Evolutionary conservation across 2,113 vertebrate genomes (phyloP), one percentile per base, ranked within the genome.

Genomic region (Lepus americanus): DNA sequence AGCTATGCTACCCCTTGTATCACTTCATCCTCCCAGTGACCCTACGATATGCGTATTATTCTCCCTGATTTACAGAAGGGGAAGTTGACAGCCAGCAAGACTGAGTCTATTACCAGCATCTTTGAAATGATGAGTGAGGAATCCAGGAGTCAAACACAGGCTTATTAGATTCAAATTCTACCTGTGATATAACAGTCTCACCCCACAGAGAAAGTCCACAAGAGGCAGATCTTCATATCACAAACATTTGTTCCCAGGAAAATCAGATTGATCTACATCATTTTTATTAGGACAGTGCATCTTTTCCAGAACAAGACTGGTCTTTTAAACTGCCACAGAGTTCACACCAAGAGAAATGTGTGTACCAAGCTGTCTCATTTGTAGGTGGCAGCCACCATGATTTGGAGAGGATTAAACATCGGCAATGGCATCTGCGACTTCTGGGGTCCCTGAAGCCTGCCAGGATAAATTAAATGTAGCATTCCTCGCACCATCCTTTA

Each of bases 321-420:
- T 77, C 61, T 89, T 92, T 88, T 87, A 97, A 94, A 74, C 72
- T 70, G 70, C 49, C 85, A 89, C 3, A 25, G 64, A 36, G 49
- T 64, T 92, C 92, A 77, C 25, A 13, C 31, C 3, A 25, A 95
- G 82, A 96, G 80, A 94, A 95, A 97, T 83, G 51, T 79, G 23
- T 76, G 16, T 33, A 61, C 10, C 63, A 3, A 88, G 78, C 94
- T 79, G 9, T 73, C 94, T 92, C 4, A 0, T 79, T 89, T 94
- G 70, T 90, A 96, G 95, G 80, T 67, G 90, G 73, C 81, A 84
- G 81, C 90, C 51, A 92, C 70, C 70, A n/a, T 80, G 90, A 95
- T 93, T 81, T 92, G 82, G 86, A 96, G 77, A 67, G 36, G 67
- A 92, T 94, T 94, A 86, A 96, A 80, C 70, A 95, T 78, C 9